phyloP scores from a whole-genome alignment of 2,113 vertebrate species.

The Hyperoodon ampullatus region DNA sequence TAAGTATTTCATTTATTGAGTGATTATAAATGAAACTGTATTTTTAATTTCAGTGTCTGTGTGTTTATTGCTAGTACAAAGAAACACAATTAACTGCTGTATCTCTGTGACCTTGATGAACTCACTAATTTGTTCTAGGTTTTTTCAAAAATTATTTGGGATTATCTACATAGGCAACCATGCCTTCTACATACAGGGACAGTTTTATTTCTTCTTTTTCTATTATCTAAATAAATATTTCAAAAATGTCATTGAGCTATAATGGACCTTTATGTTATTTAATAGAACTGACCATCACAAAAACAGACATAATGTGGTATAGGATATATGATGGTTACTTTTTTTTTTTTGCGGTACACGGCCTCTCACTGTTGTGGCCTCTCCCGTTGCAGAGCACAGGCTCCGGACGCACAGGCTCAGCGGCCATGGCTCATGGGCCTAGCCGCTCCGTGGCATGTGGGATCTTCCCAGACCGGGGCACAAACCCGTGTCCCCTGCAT shows the following conservation, averaged over 20 bases:
- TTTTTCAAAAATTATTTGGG: background rate
- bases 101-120: background rate
- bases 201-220: background rate
- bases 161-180: background rate
- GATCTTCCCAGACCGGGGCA: too few species aligned
- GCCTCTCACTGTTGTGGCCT: too few species aligned
- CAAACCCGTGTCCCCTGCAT: too few species aligned
- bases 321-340: background rate
- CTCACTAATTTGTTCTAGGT: background rate
- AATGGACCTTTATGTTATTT: background rate
- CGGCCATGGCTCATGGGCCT: too few species aligned
- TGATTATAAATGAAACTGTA: background rate
- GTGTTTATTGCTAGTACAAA: background rate
- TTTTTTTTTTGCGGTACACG: too few species aligned
- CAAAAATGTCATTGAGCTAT: background rate
- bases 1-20: background rate
- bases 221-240: background rate
- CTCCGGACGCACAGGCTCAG: too few species aligned
- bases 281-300: background rate
- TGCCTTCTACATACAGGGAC: background rate
- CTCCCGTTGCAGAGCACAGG: too few species aligned
- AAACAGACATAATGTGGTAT: background rate
- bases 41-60: background rate
- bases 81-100: background rate
- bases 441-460: too few species aligned